Percentiles rank a stretch among this genome's conserved stretches.
Conservation (phyloP, 2,113 vertebrate species). For the Cochlearius cochlearius region DNA sequence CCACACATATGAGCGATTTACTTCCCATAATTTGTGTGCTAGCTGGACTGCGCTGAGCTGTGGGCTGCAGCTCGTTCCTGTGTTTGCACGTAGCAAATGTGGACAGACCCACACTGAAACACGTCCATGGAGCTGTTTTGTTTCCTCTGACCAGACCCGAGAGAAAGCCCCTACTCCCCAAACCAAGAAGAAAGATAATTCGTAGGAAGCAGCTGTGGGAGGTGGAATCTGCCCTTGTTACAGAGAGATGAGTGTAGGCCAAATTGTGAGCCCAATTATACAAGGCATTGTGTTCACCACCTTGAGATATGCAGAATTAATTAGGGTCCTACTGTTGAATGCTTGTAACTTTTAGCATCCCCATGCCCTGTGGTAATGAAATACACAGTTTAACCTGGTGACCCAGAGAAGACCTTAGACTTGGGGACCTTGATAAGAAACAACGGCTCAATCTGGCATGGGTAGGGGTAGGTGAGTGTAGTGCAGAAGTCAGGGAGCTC, state of each 20-base stretch:
- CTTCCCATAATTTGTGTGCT: background rate
- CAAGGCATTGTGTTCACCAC: too few relatives aligned
- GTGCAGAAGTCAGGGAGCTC: background rate
- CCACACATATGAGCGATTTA: background rate
- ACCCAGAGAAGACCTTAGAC: background rate
- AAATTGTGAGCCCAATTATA: background rate
- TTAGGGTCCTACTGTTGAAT: background rate
- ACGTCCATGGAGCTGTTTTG: background rate
- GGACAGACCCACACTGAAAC: background rate
- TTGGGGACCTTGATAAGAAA: background rate
- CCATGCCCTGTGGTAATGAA: background rate
- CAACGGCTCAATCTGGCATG: fast-evolving
- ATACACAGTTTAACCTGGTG: background rate
- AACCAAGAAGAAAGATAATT: background rate
- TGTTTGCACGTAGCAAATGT: background rate
- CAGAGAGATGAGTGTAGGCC: background rate
- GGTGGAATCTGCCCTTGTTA: background rate
- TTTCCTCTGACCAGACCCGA: background rate
- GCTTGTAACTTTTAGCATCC: background rate
- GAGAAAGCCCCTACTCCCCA: background rate
- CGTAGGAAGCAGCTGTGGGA: background rate
- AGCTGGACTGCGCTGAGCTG: background rate
- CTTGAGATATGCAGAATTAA: background rate
- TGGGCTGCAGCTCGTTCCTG: background rate
- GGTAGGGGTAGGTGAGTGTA: background rate